Base-by-base conservation (phyloP, 1,140 invertebrate genomes). In the Chrysopa pallens region DNA sequence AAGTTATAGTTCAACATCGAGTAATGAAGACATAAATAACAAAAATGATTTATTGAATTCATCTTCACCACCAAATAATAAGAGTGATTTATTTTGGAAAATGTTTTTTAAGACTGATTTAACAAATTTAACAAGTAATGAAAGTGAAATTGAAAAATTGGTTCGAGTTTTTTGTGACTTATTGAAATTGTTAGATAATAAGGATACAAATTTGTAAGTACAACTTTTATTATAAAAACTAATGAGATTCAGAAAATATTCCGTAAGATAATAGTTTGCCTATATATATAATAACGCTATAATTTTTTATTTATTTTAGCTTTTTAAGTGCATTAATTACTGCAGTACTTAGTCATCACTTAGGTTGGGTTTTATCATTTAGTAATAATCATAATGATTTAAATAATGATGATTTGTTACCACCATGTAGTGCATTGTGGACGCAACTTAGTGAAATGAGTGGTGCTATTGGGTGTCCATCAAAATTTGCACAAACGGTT, bases 311-410 rank as follows among this genome's bases (percentile, higher is more conserved):
- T 14, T 38, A 43, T 73, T 72, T 43, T 68, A 93, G 88, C 67
- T 93, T 93, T 64, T 70, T 92, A 42, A 91, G 86, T 57, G 89
- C 84, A 11, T 66, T 92, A 40, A 58, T 92, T 15, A 92, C 86
- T 6, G 84, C 84, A 43, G 79, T 92, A 17, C 62, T 92, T 37
- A 91, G 85, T 0, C 74, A 91, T 64, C 89, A 93, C 61, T 68
- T 91, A 13, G 84, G 86, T 2, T 92, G 88, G 89, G 84, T 91
- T 39, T 73, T 80, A 15, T 56, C 63, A 23, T 42, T 53, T 15
- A 29, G 46, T 36, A 33, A n/a, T n/a, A n/a, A 5, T 23, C 17
- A 5, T 23, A 23, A 23, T 23, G 29, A 44, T 3, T 48, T 50
- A 11, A 31, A 54, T n/a, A n/a, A n/a, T 0, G 48, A 43, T 36